Evolutionary conservation across 2,797 vertebrate species (phyloP).

Genomic region (Emys orbicularis): DNA sequence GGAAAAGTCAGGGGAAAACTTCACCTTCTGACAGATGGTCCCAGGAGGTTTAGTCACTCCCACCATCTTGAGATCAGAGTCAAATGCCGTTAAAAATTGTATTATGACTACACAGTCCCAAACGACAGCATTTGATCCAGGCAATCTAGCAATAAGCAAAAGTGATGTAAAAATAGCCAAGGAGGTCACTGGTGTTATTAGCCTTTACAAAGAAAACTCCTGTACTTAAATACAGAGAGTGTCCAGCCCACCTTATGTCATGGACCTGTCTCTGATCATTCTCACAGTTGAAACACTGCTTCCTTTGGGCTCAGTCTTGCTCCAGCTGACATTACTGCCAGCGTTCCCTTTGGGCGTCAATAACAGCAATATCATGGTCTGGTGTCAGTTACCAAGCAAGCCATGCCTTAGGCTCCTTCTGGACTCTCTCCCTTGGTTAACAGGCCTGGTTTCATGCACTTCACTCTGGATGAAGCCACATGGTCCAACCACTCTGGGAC

Average conservation of each 20-base stretch:
- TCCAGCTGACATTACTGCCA: not conserved
- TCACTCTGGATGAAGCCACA: not conserved
- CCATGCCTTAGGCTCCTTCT: not conserved
- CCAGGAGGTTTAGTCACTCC: not conserved
- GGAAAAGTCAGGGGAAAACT: not conserved
- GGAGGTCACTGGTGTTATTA: not conserved
- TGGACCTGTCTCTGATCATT: not conserved
- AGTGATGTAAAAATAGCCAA: conserved; percentile 39
- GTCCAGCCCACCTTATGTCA: not conserved
- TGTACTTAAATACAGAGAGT: not conserved
- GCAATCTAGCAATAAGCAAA: conserved; percentile 27
- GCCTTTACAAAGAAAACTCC: conserved; percentile 44
- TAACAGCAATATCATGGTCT: not conserved
- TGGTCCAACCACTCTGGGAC: not conserved
- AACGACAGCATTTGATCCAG: conserved; percentile 13
- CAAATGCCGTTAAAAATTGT: not conserved
- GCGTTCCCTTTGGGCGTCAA: not conserved
- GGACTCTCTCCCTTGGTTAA: not conserved
- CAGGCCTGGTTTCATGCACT: not conserved
- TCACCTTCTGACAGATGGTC: fast-evolving
- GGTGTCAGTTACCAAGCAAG: not conserved
- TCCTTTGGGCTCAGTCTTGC: not conserved
- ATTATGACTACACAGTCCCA: not conserved
- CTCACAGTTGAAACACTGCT: not conserved
- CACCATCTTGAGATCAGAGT: not conserved